These are phyloP conservation scores for Amazona guildingii DNA, from an alignment of 2,113 vertebrate genomes.

Conservation along the genomic window DNA sequence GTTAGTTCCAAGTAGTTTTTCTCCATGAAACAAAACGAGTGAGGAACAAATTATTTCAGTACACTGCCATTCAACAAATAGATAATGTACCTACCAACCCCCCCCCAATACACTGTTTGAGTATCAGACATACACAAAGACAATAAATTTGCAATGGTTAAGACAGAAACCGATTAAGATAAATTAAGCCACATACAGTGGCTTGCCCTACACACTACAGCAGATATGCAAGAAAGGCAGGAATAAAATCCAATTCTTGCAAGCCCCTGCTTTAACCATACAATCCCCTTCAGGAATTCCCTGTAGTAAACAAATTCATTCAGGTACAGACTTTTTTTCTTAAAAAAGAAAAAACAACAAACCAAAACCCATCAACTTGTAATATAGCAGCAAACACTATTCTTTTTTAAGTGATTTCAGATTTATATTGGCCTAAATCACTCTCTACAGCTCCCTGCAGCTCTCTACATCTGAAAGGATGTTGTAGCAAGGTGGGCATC, in stretches of 20 bases:
- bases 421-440: neutral
- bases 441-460: neutral
- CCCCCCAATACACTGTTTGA: neutral
- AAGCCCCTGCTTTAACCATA: neutral
- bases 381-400: neutral
- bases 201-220: neutral
- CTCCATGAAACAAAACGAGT: neutral
- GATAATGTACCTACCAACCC: neutral
- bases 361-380: neutral
- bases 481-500: neutral
- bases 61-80: neutral
- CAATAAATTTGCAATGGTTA: neutral
- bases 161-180: neutral
- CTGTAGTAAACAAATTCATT: neutral
- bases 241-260: neutral
- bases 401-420: neutral
- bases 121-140: neutral
- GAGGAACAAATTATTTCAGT: neutral
- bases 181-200: neutral
- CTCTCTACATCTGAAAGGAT: neutral
- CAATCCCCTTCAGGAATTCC: neutral
- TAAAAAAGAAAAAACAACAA: neutral
- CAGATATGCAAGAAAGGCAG: neutral
- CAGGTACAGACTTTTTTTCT: neutral
- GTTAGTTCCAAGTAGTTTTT: neutral